Evolutionary conservation across 2,797 vertebrate species (phyloP).

Genomic region (Nasua narica): DNA sequence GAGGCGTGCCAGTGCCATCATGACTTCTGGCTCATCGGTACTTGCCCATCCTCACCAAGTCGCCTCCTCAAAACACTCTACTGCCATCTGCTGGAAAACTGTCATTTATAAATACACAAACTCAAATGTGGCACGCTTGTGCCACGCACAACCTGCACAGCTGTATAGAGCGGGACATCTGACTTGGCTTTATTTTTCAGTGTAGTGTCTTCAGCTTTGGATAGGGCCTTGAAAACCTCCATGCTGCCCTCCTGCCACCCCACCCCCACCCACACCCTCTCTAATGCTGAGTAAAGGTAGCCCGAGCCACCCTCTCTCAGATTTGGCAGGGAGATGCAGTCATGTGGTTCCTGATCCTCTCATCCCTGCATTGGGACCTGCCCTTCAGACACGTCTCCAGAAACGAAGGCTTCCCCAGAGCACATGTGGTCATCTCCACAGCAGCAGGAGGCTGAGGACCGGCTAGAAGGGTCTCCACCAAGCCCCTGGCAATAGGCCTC

Average conservation of each 20-base stretch:
- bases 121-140: fast-evolving
- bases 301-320: not conserved
- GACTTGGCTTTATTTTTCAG: not conserved
- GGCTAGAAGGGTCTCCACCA: not conserved
- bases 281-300: not conserved
- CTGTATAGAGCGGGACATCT: fast-evolving
- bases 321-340: not conserved
- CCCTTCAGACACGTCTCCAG: not conserved
- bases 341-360: not conserved
- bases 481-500: too few relatives aligned
- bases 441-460: not conserved
- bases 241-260: not conserved
- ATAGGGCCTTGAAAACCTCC: not conserved
- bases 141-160: not conserved
- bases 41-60: not conserved
- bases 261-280: not conserved
- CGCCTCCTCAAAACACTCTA: not conserved
- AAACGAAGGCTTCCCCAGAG: not conserved
- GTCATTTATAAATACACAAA: not conserved
- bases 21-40: fast-evolving
- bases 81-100: constrained; percentile 48
- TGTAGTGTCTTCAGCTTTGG: not conserved
- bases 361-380: not conserved
- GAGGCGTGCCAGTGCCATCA: fast-evolving
- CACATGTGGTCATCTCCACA: not conserved